Evolutionary conservation across 2,113 vertebrate genomes (phyloP).

Genomic region (Larimichthys polyactis): DNA sequence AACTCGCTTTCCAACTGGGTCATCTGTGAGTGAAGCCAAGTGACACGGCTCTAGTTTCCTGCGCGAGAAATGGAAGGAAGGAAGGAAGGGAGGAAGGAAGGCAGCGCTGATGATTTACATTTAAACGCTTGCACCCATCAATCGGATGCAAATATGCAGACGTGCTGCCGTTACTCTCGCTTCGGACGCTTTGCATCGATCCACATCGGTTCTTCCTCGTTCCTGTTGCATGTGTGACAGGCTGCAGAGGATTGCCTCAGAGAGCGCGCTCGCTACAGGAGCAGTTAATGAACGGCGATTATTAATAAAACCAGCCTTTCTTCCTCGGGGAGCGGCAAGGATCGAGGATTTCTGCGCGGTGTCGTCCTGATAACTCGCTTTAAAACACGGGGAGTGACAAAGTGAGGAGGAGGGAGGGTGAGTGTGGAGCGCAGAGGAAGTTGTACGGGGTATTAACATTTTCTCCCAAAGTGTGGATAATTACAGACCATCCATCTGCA

Average conservation of each 20-base stretch:
- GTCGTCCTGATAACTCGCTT: constrained; percentile 10
- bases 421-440: background rate
- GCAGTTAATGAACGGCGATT: constrained; percentile 70
- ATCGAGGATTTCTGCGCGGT: constrained; percentile 31
- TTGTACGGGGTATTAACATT: background rate
- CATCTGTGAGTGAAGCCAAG: constrained; percentile 34
- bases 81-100: too few relatives aligned
- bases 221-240: constrained; percentile 66
- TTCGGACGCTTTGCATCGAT: constrained; percentile 22
- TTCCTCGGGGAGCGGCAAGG: constrained; percentile 45
- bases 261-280: constrained; percentile 44
- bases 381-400: constrained; percentile 6
- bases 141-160: constrained; percentile 34
- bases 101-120: background rate
- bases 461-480: constrained; percentile 5
- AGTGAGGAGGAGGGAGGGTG: background rate
- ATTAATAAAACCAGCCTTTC: constrained; percentile 61
- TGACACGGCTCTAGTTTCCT: background rate
- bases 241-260: constrained; percentile 62
- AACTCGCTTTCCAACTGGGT: constrained; percentile 39
- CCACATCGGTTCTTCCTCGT: background rate
- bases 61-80: background rate
- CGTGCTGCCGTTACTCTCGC: background rate
- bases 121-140: background rate
- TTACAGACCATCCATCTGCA: constrained; percentile 8